These are phyloP conservation scores for Lamprologus speciosus DNA, from an alignment of 2,113 vertebrate species.

Conservation along the genomic window DNA sequence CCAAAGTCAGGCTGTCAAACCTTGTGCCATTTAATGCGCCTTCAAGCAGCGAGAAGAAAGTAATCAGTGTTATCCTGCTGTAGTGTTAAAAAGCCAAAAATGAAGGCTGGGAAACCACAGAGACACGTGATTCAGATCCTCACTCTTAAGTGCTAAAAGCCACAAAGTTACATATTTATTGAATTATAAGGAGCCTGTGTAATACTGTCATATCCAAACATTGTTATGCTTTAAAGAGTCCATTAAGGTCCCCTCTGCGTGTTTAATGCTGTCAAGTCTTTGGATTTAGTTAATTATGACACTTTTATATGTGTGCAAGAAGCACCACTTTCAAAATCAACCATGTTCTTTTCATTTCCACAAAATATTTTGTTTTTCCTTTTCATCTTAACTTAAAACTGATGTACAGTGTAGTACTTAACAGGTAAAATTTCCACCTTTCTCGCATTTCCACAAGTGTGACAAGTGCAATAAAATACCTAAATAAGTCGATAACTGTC, in stretches of 20 bases:
- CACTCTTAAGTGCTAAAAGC: neutral
- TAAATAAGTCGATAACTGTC: neutral
- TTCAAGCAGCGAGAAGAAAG: neutral
- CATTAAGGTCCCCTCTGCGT: neutral
- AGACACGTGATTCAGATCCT: neutral
- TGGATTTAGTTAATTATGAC: neutral
- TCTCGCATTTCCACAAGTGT: neutral
- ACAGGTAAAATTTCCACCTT: neutral
- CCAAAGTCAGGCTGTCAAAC: neutral
- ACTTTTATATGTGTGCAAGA: neutral
- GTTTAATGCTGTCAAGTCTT: neutral
- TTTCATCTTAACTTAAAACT: neutral
- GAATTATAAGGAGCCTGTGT: neutral
- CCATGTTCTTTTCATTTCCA: neutral
- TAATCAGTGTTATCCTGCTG: neutral
- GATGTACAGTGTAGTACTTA: neutral
- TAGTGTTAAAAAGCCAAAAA: neutral
- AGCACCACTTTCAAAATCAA: neutral
- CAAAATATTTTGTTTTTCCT: neutral
- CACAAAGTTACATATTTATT: neutral
- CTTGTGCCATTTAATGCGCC: neutral
- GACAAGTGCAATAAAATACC: neutral
- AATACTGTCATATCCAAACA: neutral
- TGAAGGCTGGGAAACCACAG: neutral
- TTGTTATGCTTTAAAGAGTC: neutral